Evolutionary conservation across 1,140 invertebrate genomes (phyloP).

Genomic region (Drosophila ironensis): DNA sequence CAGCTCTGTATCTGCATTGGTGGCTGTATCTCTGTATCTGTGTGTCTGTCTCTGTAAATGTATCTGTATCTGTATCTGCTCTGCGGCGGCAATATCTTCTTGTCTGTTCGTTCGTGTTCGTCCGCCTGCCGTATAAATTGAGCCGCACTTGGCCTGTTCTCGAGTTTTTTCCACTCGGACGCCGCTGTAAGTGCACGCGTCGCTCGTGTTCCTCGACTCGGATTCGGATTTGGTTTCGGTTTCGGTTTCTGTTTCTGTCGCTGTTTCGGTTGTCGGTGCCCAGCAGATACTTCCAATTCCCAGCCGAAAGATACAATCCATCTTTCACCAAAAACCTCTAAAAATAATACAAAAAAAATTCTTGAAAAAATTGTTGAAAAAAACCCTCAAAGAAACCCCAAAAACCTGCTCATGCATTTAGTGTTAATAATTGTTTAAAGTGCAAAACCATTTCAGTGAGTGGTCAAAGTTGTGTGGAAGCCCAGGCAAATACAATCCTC

Average conservation of each 20-base stretch:
- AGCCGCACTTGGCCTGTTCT: slow-evolving; percentile 78
- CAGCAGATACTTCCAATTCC: slow-evolving; percentile 6
- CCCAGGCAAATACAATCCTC: slow-evolving; percentile 28
- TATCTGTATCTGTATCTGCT: slow-evolving; percentile 21
- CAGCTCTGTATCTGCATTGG: background rate
- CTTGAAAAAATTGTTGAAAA: background rate
- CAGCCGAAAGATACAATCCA: background rate
- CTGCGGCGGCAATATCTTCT: slow-evolving; percentile 56
- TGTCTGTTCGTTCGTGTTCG: slow-evolving; percentile 64
- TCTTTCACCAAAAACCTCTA: background rate
- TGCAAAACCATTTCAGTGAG: slow-evolving; percentile 39
- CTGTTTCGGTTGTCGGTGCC: slow-evolving; percentile 13
- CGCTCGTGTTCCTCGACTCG: slow-evolving; percentile 26
- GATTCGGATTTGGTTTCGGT: background rate
- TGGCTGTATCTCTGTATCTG: slow-evolving; percentile 54
- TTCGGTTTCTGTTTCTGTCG: background rate
- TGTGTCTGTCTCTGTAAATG: slow-evolving; percentile 18
- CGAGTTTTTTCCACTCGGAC: slow-evolving; percentile 75
- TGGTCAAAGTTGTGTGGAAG: slow-evolving; percentile 18
- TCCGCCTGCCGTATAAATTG: slow-evolving; percentile 78
- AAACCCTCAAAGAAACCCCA: slow-evolving; percentile 1
- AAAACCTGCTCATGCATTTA: background rate
- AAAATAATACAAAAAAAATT: background rate
- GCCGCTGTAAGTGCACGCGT: slow-evolving; percentile 73
- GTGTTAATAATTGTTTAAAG: slow-evolving; percentile 1